Base-by-base conservation (phyloP, 2,113 vertebrate genomes). In the Trogon melanurus region DNA sequence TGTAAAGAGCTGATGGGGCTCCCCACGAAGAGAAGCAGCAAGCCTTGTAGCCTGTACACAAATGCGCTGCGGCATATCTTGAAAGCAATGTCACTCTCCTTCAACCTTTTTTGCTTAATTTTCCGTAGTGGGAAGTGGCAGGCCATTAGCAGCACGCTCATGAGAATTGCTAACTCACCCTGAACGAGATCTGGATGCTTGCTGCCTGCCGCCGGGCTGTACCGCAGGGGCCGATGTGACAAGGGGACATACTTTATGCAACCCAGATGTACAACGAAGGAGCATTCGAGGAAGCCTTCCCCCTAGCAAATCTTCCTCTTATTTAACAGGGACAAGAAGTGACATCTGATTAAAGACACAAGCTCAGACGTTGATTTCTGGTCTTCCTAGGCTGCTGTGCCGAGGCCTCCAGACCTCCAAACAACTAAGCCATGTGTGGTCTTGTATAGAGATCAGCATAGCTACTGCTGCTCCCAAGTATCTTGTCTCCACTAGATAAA, bases 151-250 rank as follows among this genome's bases (percentile, higher is more conserved):
- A 72, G 79, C 47, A n/a, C 34, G 5, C 60, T 48, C 41, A 27
- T 5, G 6, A 1, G 2, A 79, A 50, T 26, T 48, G 30, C 58
- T 85, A 34, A 54, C 74, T 84, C 78, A 36, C 57, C 36, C 48
- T 1, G 1, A 90, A 86, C 5, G 48, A 74, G 78, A 62, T 2
- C 19, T 53, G 75, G 56, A 76, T 34, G 16, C 13, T 78, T 66
- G n/a, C 36, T 79, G 66, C 70, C 82, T 64, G 74, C 60, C 61
- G 29, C 36, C 0, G 0, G 34, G 41, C 70, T 41, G 32, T 14
- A 17, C 61, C 0, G 0, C 57, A 20, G 58, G 36, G 44, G 21
- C 20, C 0, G 1, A 22, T 32, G 44, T n/a, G 78, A 87, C 61
- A 48, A 30, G 8, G 65, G 25, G 29, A 58, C 0, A 1, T 26